Conservation (phyloP, 2,797 vertebrate species). For the Ambastaia sidthimunki region DNA sequence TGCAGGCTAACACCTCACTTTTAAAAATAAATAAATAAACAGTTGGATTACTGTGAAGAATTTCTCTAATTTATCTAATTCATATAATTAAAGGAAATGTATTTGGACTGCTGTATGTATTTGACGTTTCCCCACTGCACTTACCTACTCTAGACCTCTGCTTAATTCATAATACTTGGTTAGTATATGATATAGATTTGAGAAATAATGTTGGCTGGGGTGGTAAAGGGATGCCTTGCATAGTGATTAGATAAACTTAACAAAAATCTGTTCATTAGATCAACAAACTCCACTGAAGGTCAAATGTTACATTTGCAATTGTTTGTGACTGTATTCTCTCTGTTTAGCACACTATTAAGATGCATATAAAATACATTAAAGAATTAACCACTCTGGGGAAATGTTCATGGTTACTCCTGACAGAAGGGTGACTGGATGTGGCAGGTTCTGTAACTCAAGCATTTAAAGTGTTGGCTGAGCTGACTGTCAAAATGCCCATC, state of each 20-base stretch:
- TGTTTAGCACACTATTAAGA: not conserved
- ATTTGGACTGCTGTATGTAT: not conserved
- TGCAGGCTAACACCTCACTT: no score
- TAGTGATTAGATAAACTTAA: not conserved
- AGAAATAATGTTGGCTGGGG: not conserved
- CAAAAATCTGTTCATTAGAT: not conserved
- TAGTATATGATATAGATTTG: not conserved
- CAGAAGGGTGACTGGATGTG: not conserved
- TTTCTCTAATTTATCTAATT: no score
- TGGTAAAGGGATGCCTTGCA: not conserved
- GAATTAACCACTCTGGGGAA: not conserved
- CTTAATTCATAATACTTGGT: no score
- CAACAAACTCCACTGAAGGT: not conserved
- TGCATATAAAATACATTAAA: not conserved
- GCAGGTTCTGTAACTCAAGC: not conserved
- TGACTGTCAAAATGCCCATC: slow-evolving; percentile 23
- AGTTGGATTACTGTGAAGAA: no score
- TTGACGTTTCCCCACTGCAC: no score
- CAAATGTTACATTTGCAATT: no score
- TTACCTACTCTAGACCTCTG: no score
- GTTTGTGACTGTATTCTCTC: not conserved
- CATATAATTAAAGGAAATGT: no score
- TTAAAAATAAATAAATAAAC: no score
- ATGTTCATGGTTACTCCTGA: not conserved
- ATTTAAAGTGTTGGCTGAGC: slow-evolving; percentile 26